Conservation (phyloP, 2,888 invertebrate genomes). For the Drosophila ochracea region DNA sequence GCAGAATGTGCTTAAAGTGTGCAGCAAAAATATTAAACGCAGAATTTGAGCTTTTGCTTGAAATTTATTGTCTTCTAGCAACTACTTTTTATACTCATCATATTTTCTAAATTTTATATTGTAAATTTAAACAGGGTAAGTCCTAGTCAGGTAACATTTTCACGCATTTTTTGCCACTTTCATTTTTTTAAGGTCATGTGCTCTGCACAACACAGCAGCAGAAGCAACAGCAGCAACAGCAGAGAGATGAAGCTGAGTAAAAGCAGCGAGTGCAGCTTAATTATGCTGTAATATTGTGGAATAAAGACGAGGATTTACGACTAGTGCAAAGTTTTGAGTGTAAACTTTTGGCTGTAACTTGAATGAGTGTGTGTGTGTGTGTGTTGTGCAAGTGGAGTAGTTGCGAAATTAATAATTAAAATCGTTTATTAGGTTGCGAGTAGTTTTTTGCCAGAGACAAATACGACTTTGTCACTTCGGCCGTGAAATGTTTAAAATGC, state of each 20-base stretch:
- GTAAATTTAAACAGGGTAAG: slow-evolving; percentile 3
- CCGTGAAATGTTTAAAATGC: not conserved
- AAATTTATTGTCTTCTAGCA: not conserved
- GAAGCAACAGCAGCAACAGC: slow-evolving; percentile 8
- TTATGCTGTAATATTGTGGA: slow-evolving; percentile 60
- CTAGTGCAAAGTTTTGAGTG: slow-evolving; percentile 23
- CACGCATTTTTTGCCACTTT: not conserved
- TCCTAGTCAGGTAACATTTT: not conserved
- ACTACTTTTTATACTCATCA: not conserved
- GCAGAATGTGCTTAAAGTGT: not conserved
- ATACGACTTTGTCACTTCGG: slow-evolving; percentile 5
- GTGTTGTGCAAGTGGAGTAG: slow-evolving; percentile 15
- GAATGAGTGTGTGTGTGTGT: slow-evolving; percentile 8
- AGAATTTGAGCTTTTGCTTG: not conserved
- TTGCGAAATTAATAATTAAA: slow-evolving; percentile 42
- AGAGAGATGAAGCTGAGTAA: not conserved
- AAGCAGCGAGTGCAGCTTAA: slow-evolving; percentile 51
- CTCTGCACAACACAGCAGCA: slow-evolving; percentile 28
- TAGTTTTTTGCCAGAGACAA: slow-evolving; percentile 5
- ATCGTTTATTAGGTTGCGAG: slow-evolving; percentile 26
- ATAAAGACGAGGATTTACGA: slow-evolving; percentile 54
- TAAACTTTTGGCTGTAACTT: slow-evolving; percentile 21
- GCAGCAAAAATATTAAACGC: not conserved
- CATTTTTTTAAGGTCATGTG: slow-evolving; percentile 48
- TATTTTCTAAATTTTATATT: not conserved